phyloP scores from a whole-genome alignment of 1,140 invertebrate species.

The Zaprionus inermis region DNA sequence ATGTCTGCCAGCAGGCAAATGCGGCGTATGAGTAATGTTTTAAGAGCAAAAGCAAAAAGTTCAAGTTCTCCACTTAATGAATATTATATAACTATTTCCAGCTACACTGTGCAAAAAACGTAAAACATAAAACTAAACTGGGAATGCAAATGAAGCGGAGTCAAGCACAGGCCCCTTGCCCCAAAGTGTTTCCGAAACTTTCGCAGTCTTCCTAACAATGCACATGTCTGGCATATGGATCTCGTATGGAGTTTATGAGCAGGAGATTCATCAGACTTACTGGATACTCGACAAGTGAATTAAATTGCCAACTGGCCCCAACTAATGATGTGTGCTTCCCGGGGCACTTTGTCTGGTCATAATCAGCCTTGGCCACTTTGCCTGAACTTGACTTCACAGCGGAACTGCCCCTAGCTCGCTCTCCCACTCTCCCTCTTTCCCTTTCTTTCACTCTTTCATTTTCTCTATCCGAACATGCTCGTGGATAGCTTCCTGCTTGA shows the following conservation, averaged over 20 bases:
- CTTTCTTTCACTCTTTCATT: neutral
- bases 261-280: constrained; percentile 35
- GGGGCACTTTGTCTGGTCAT: constrained; percentile 36
- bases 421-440: neutral
- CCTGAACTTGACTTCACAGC: constrained; percentile 20
- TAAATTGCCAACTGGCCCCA: constrained; percentile 29
- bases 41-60: neutral
- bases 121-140: neutral
- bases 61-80: constrained; percentile 8
- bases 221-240: constrained; percentile 20
- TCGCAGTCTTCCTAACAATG: constrained; percentile 11
- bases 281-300: constrained; percentile 26
- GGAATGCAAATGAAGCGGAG: constrained; percentile 16
- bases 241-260: constrained; percentile 16
- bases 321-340: constrained; percentile 52
- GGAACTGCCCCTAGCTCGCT: too few relatives aligned
- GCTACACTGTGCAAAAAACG: neutral
- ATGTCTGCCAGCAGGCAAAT: constrained; percentile 13
- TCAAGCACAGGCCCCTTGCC: neutral
- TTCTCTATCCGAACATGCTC: too few relatives aligned
- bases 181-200: constrained; percentile 21
- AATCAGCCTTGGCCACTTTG: constrained; percentile 50
- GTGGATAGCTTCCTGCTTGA: neutral
- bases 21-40: constrained; percentile 15
- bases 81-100: constrained; percentile 4